Evolutionary conservation across 2,113 vertebrate species (phyloP), one percentile per base, ranked within the genome.

Genomic region (Anseranas semipalmata): DNA sequence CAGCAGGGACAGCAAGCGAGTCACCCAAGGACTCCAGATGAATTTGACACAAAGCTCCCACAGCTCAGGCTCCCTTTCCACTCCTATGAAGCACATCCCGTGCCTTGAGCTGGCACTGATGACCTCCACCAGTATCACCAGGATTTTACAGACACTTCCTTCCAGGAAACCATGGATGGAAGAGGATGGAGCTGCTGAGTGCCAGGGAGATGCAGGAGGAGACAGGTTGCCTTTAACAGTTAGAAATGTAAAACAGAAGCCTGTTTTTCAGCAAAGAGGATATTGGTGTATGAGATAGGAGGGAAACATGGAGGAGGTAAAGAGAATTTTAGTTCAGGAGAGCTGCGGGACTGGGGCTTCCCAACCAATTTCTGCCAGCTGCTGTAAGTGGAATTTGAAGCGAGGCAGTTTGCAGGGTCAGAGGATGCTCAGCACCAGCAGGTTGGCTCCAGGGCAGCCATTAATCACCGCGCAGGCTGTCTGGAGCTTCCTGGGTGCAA

Each of bases 51-150:
- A 60, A 82, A 78, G 11, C 41, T 71, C 16, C 76, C 5, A 13
- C 21, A 88, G n/a, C 21, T 50, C 52, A 4, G 3, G 7, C 43
- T 87, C 55, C 70, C 25, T 85, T 85, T 70, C 8, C 1, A 32
- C 45, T 56, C 48, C 2, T 1, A 9, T 0, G 0, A 62, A 0
- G 5, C 17, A 20, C 6, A 30, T 39, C 10, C 16, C 6, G 10
- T 53, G 48, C 50, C 46, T 41, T 1, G 2, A 39, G 46, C 50
- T 53, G 65, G 28, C 56, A 55, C 33, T 2, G 1, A 7, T 20
- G 48, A 37, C 22, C 41, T 46, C 30, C 2, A 6, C 16, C 14
- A 10, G 1, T 30, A 12, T 0, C 9, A 33, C 39, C 15, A 16
- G 68, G 37, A 46, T 84, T 70, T 68, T 45, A 24, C 6, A 56